Evolutionary conservation across 1,140 invertebrate genomes (phyloP).

Genomic region (Drepana arcuata): DNA sequence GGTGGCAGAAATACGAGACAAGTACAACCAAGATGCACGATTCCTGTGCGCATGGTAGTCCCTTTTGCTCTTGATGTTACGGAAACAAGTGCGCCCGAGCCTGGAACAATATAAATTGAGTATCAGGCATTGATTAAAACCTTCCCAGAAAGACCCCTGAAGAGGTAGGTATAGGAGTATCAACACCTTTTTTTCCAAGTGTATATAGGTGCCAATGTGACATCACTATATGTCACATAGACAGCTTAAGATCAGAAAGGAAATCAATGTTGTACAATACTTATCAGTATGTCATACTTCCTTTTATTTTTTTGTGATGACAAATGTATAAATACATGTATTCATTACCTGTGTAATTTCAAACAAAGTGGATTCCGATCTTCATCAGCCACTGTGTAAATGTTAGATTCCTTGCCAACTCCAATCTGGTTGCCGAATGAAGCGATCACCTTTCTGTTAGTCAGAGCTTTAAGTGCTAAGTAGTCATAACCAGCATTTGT

Average conservation of each 20-base stretch:
- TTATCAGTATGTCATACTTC: no score
- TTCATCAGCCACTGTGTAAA: slow-evolving; percentile 89
- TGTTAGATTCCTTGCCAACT: slow-evolving; percentile 97
- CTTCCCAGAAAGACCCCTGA: no score
- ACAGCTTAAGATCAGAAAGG: no score
- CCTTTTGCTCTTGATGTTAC: slow-evolving; percentile 96
- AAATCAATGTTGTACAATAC: no score
- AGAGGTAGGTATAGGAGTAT: no score
- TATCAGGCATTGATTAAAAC: no score
- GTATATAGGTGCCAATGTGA: no score
- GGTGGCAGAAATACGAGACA: slow-evolving; percentile 96
- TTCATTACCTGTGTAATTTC: slow-evolving; percentile 92
- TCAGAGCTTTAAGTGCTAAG: slow-evolving; percentile 91
- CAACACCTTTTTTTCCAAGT: no score
- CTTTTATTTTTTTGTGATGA: no score
- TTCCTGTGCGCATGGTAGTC: slow-evolving; percentile 96
- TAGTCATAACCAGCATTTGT: slow-evolving; percentile 98
- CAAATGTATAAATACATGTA: no score
- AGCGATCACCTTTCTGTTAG: slow-evolving; percentile 82
- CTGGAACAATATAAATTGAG: no score
- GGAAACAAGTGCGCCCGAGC: slow-evolving; percentile 94
- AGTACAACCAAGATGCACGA: slow-evolving; percentile 95
- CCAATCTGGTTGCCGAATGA: slow-evolving; percentile 99
- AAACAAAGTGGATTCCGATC: slow-evolving; percentile 84
- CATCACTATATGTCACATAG: no score